Conservation (phyloP, 2,888 invertebrate genomes). For the Clepsis dumicolana region DNA sequence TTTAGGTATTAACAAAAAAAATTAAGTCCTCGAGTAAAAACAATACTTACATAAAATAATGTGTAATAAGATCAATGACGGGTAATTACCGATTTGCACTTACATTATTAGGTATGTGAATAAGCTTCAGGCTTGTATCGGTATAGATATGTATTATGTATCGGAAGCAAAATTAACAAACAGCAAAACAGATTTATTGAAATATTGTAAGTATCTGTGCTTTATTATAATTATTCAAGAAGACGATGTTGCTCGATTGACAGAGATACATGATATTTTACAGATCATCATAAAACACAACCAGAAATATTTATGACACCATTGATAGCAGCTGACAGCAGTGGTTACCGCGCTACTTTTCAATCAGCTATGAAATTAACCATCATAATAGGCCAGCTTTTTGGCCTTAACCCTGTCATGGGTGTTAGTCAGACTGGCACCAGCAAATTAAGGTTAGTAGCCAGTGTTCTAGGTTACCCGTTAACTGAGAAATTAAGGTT, state of each 20-base stretch:
- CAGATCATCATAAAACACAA: constrained; percentile 20
- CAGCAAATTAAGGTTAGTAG: constrained; percentile 57
- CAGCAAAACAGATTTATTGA: constrained; percentile 6
- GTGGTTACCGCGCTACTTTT: constrained; percentile 48
- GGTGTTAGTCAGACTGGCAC: constrained; percentile 53
- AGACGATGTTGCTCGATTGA: not conserved
- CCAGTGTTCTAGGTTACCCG: not conserved
- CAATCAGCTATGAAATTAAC: constrained; percentile 59
- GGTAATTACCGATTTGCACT: too few species aligned
- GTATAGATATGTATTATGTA: constrained; percentile 13
- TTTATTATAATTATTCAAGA: not conserved
- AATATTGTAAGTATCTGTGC: constrained; percentile 13
- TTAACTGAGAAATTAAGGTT: not conserved
- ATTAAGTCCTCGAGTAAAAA: too few species aligned
- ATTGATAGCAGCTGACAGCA: constrained; percentile 8
- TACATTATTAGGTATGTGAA: not conserved
- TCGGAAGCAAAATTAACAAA: constrained; percentile 27
- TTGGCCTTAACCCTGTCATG: constrained; percentile 62
- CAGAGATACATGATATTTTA: not conserved
- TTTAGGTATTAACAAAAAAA: too few species aligned
- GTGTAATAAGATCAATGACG: not conserved
- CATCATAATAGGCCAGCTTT: constrained; percentile 55
- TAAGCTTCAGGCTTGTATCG: not conserved
- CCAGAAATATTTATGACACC: constrained; percentile 32
- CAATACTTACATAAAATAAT: too few species aligned